Evolutionary conservation across 35 echinoderm and acorn worm species (phyloP), one percentile per base, ranked within the genome.

Genomic region (Chiridota heheva): DNA sequence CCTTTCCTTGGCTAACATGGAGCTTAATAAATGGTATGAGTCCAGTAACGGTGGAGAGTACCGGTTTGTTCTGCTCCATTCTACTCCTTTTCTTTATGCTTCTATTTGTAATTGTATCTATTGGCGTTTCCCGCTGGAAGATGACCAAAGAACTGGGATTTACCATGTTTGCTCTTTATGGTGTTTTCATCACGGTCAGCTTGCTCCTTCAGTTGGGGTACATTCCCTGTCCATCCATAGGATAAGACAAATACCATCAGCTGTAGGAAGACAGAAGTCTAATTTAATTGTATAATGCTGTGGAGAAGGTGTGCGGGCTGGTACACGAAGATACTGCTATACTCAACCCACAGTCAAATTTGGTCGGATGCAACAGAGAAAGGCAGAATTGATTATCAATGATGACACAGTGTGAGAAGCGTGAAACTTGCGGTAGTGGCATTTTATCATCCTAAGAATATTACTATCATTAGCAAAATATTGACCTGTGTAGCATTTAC

Each of bases 41-140:
- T 1, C 13, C 88, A 7, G 89, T 85, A 12, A 16, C 25, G 8
- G 89, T 98, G 1, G 47, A 80, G 20, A 91, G 89, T 44, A 63
- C 58, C 16, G 89, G 85, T 15, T 76, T 98, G 24, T 92, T 98
- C 81, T 98, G 95, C 40, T 91, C 95, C 22, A 92, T 98, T 57
- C 59, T 98, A 29, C 85, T 98, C 15, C 89, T 98, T 36, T 98
- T 98, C 69, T 85, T 61, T 2, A 92, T 98, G 95, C 58, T 98
- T 12, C 27, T 92, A 2, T 60, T 98, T 58, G 85, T 98, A 15
- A 88, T 92, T 53, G 40, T 89, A 32, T 73, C 75, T 75, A 98
- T 98, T 58, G 89, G 85, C 10, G 80, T 73, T 35, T 84, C 58
- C 58, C 56, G 67, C 4, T 98, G 95, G 95, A 71, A 65, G 7